Conservation (phyloP, 2,888 invertebrate species). For the Hydrotaea diabolus region DNA sequence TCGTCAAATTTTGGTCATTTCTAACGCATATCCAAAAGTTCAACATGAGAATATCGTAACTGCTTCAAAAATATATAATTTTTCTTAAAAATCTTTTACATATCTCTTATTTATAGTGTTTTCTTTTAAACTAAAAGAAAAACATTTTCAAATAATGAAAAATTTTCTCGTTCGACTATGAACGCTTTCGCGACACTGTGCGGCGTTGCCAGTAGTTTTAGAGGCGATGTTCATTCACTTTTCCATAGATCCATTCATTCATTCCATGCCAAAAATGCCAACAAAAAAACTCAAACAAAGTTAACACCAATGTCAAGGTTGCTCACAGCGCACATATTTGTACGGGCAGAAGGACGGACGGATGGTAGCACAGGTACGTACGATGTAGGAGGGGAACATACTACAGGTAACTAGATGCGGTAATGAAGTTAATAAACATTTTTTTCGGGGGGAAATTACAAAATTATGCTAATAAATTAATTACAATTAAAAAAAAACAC, state of each 20-base stretch:
- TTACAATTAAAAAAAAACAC: neutral
- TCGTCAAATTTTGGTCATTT: too few species aligned
- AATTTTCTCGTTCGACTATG: too few species aligned
- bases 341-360: neutral
- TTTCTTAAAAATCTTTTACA: too few species aligned
- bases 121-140: too few species aligned
- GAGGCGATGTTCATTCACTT: neutral
- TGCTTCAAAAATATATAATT: too few species aligned
- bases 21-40: too few species aligned
- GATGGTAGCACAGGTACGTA: neutral
- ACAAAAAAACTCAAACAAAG: conserved; percentile 23
- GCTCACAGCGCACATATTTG: neutral
- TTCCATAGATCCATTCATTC: neutral
- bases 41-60: too few species aligned
- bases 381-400: neutral
- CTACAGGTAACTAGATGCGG: neutral
- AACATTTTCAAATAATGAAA: too few species aligned
- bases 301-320: conserved; percentile 61
- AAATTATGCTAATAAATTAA: conserved; percentile 25
- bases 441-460: neutral
- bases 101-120: too few species aligned
- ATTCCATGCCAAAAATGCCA: neutral
- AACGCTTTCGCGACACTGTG: too few species aligned
- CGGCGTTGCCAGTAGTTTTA: neutral
- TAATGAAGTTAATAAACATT: conserved; percentile 4